Evolutionary conservation across 2,797 vertebrate species (phyloP).

Genomic region (Chaetophractus vellerosus): DNA sequence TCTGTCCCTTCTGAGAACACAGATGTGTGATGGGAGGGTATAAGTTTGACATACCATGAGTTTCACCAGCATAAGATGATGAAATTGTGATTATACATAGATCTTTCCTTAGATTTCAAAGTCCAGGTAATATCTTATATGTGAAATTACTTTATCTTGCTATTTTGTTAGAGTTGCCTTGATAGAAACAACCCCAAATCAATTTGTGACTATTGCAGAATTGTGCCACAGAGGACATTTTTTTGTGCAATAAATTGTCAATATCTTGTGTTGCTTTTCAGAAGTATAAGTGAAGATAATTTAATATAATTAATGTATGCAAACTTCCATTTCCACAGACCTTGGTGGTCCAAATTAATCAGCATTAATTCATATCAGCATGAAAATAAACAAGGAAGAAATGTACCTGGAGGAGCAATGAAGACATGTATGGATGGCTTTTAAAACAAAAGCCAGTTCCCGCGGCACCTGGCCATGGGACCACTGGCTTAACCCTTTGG

Average conservation of each 20-base stretch:
- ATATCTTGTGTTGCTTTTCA: neutral
- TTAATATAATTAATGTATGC: slow-evolving; percentile 53
- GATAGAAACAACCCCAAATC: neutral
- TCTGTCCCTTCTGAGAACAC: neutral
- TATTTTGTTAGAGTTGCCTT: neutral
- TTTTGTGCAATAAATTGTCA: slow-evolving; percentile 39
- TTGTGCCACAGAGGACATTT: neutral
- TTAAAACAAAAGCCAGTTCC: no score
- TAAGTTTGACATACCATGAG: neutral
- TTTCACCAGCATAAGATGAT: neutral
- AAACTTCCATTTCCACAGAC: neutral
- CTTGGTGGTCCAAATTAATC: slow-evolving; percentile 40
- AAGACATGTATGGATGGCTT: neutral
- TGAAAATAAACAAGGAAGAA: slow-evolving; percentile 30
- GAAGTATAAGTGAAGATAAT: neutral
- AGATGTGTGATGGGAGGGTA: neutral
- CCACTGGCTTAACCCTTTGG: rapidly evolving
- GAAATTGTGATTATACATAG: neutral
- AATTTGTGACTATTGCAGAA: neutral
- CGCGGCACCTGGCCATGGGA: rapidly evolving
- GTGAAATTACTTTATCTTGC: neutral
- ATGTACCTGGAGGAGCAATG: neutral
- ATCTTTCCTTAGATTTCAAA: neutral
- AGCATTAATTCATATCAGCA: neutral
- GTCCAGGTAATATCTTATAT: neutral